Base-by-base conservation (phyloP, 2,888 invertebrate genomes). In the Rhagonycha fulva region DNA sequence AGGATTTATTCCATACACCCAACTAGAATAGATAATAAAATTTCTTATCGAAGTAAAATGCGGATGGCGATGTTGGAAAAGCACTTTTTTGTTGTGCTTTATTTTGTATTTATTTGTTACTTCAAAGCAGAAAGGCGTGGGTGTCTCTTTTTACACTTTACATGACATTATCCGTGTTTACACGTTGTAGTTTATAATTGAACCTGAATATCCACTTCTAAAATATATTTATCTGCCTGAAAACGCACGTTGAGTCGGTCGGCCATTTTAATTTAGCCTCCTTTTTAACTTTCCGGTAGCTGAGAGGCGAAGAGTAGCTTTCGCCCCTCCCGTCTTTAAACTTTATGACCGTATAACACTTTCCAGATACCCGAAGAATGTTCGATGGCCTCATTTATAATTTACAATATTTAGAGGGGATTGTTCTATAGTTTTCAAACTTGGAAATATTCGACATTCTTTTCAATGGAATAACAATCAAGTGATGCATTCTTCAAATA, bases 181-280 rank as follows among this genome's bases (percentile, higher is more conserved):
- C 47, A 47, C 47, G 47, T 47, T 47, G 47, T 47, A 47, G n/a
- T 47, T 47, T n/a, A 47, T 47, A 47, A 47, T 47, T 47, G 47
- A 47, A 47, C 47, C 47, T 47, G 47, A 47, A 47, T 47, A 47
- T 47, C 47, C 47, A 47, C 47, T 47, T 47, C n/a, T n/a, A 47
- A 47, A 47, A 47, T 47, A n/a, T n/a, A n/a, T 47, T 4, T 47
- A n/a, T 47, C 47, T 47, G 47, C 47, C 12, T 47, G 47, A 47
- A 62, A 62, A 23, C 71, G 71, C 60, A 47, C 24, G 69, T 60
- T 24, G 70, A 72, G 71, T 72, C 72, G 72, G 72, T 72, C 72
- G 72, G 72, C 72, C 72, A 72, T 72, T 72, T 66, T 67, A 67
- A 72, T 71, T 68, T 71, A 63, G 70, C 62, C 70, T 70, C 62